phyloP scores from a whole-genome alignment of 2,888 invertebrate species.

The Adelphocoris suturalis region DNA sequence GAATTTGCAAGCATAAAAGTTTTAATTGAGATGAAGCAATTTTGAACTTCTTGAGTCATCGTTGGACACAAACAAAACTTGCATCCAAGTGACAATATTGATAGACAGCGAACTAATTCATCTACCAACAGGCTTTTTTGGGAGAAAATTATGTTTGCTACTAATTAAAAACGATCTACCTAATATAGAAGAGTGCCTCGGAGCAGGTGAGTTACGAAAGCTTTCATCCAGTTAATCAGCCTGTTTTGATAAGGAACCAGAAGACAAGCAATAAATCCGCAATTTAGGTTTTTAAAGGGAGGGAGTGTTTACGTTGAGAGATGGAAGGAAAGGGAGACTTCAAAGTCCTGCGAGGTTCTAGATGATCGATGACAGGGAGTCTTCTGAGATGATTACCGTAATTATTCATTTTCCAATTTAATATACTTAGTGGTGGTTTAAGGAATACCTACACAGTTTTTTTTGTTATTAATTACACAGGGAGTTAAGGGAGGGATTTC shows the following conservation, averaged over 20 bases:
- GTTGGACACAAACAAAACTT: background rate
- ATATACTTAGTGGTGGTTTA: no score
- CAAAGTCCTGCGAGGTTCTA: background rate
- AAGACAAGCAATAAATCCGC: slow-evolving; percentile 2
- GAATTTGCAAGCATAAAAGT: background rate
- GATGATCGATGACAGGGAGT: background rate
- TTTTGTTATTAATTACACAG: no score
- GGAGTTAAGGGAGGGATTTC: no score
- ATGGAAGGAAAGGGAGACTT: background rate
- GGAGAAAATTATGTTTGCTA: background rate
- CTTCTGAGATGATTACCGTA: background rate
- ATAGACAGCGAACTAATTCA: background rate
- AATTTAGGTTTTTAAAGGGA: background rate
- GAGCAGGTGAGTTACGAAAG: background rate
- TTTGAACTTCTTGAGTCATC: background rate
- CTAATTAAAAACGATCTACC: background rate
- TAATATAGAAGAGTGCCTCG: slow-evolving; percentile 11
- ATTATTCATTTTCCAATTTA: background rate
- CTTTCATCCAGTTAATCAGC: slow-evolving; percentile 9
- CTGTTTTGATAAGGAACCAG: slow-evolving; percentile 4
- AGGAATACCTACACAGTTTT: no score
- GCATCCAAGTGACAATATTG: background rate
- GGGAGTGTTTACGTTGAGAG: background rate
- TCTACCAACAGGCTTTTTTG: background rate
- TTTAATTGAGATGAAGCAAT: background rate